Conservation (phyloP, 1,140 invertebrate species). For the Hormaphis cornu region DNA sequence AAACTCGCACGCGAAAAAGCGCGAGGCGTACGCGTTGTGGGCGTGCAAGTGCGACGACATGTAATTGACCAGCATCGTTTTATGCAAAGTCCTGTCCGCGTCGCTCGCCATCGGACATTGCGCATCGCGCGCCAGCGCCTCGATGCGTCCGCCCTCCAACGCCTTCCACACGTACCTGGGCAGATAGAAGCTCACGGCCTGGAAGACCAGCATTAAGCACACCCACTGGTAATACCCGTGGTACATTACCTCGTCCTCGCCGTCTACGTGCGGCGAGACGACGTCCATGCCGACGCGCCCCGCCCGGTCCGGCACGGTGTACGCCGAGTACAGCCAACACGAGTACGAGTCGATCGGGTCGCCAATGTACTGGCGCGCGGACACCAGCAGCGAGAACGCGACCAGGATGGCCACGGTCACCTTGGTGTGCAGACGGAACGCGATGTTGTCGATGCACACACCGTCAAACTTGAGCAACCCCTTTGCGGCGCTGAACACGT, state of each 20-base stretch:
- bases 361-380: conserved; percentile 88
- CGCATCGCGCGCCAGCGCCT: conserved; percentile 41
- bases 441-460: conserved; percentile 87
- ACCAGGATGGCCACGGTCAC: conserved; percentile 83
- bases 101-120: conserved; percentile 46
- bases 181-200: conserved; percentile 67
- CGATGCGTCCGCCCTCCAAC: conserved; percentile 57
- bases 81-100: conserved; percentile 47
- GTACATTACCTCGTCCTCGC: conserved; percentile 50
- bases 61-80: conserved; percentile 41
- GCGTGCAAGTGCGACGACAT: conserved; percentile 37
- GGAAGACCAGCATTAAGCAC: conserved; percentile 67
- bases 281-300: conserved; percentile 38
- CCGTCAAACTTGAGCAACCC: conserved; percentile 79
- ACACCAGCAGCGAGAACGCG: conserved; percentile 83
- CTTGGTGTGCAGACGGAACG: conserved; percentile 89
- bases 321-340: conserved; percentile 72
- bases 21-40: conserved; percentile 43
- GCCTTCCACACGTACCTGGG: conserved; percentile 67
- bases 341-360: conserved; percentile 84
- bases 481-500: conserved; percentile 62
- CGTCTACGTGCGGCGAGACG: conserved; percentile 41
- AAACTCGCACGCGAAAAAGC: conserved; percentile 45
- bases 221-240: conserved; percentile 86
- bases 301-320: conserved; percentile 45